Conservation (phyloP, 2,113 vertebrate species). For the Heliornis fulica region DNA sequence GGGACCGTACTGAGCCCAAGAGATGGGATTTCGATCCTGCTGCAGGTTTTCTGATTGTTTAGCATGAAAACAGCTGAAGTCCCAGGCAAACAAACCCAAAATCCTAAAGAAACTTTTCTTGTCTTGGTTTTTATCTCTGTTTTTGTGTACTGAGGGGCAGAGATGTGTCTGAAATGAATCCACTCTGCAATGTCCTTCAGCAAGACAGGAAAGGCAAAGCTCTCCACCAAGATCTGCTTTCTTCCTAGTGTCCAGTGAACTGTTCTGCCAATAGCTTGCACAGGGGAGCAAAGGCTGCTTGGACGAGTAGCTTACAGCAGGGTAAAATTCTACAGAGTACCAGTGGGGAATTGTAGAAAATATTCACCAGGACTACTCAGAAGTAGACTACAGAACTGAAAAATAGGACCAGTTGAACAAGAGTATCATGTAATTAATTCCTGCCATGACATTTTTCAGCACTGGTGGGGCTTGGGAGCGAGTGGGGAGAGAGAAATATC, state of each 20-base stretch:
- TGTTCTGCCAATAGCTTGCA: rapidly evolving
- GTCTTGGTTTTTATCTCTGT: neutral
- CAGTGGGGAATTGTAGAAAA: neutral
- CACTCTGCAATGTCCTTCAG: neutral
- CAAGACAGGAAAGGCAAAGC: neutral
- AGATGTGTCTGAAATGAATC: neutral
- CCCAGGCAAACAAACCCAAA: neutral
- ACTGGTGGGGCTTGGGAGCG: neutral
- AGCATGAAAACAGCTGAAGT: neutral
- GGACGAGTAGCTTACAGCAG: neutral
- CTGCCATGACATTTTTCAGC: neutral
- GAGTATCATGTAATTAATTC: neutral
- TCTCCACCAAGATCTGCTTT: neutral
- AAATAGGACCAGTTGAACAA: neutral
- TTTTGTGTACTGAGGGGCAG: neutral
- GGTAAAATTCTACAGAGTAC: neutral
- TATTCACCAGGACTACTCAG: rapidly evolving
- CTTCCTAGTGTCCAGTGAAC: neutral
- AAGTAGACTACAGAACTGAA: neutral
- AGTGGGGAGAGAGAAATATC: neutral
- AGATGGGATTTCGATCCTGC: neutral
- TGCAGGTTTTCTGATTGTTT: neutral
- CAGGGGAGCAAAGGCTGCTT: neutral
- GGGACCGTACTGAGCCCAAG: neutral
- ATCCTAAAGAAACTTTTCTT: neutral